phyloP scores from a whole-genome alignment of 2,113 vertebrate species.

The Amblyopsis rosae region DNA sequence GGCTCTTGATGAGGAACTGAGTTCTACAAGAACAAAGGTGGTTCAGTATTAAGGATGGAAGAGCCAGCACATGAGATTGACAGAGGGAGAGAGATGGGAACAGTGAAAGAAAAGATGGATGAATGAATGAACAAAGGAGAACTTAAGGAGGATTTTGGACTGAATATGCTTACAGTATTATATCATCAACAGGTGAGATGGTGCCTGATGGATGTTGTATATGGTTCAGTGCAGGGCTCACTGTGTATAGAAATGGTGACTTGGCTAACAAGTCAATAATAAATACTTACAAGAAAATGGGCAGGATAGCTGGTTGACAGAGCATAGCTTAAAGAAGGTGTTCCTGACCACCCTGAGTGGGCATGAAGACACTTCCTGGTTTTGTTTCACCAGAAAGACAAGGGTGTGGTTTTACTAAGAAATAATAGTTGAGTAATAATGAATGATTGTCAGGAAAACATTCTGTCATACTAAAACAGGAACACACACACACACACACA shows the following conservation, averaged over 20 bases:
- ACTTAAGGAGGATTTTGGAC: background rate
- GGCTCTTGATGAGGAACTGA: conserved; percentile 26
- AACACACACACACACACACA: background rate
- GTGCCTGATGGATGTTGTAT: too few species aligned
- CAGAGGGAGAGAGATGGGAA: background rate
- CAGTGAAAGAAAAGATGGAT: background rate
- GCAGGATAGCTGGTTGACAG: too few species aligned
- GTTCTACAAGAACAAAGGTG: conserved; percentile 62
- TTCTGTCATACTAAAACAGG: background rate
- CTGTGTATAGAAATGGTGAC: too few species aligned
- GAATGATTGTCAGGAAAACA: background rate
- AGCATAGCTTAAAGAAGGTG: too few species aligned
- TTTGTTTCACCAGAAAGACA: background rate
- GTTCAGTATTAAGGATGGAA: conserved; percentile 2
- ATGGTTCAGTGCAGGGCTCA: too few species aligned
- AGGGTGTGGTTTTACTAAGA: background rate
- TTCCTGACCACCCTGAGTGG: too few species aligned
- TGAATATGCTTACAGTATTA: too few species aligned
- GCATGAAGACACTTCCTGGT: background rate
- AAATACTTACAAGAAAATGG: too few species aligned
- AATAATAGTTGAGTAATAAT: conserved; percentile 15
- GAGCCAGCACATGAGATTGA: background rate
- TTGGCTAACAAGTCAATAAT: too few species aligned
- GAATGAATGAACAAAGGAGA: background rate
- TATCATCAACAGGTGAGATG: too few species aligned